Evolutionary conservation across 2,113 vertebrate species (phyloP), one percentile per base, ranked within the genome.

Genomic region (Dascyllus trimaculatus): DNA sequence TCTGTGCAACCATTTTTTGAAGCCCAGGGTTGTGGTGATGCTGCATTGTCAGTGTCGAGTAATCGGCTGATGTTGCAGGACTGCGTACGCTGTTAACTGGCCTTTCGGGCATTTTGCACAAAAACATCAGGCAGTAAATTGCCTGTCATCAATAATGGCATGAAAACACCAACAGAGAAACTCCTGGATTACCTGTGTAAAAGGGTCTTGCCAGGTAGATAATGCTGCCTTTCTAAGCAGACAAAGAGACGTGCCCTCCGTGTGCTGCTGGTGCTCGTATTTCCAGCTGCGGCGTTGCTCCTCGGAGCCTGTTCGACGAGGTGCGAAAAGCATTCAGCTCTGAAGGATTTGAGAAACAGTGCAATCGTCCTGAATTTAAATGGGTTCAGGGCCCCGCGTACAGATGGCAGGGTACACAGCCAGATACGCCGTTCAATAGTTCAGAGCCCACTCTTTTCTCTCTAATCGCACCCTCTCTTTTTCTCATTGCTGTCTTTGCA

Each of bases 281-380:
- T 77, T 59, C 60, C 65, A 75, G 76, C 68, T 18, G 13, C 80
- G 46, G 63, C 8, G 68, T 60, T 76, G 6, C 26, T 68, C 66
- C 53, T 40, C 54, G 6, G 43, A 75, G 81, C 35, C 76, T 68
- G 79, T 83, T 85, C 53, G 58, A 35, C 40, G 46, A 71, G 71
- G 67, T 75, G 86, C 76, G 78, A 70, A 76, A 88, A 67, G 71
- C 86, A 82, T 88, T 84, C 80, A 73, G 82, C 86, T 85, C 88
- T 86, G 81, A 86, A 86, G 88, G 85, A 90, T 90, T 89, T 90
- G 73, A 81, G 80, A 90, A 90, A 85, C 88, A 75, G 82, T 86
- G 87, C 81, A 75, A 83, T 89, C 79, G 85, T 90, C 71, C 74
- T 88, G 90, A 89, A 92, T 90, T 83, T 88, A 85, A 90, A 92